Percentiles rank a stretch among this genome's conserved stretches.
Conservation (phyloP, 92 coral and sea anemone species). For the Zoanthus sociatus region DNA sequence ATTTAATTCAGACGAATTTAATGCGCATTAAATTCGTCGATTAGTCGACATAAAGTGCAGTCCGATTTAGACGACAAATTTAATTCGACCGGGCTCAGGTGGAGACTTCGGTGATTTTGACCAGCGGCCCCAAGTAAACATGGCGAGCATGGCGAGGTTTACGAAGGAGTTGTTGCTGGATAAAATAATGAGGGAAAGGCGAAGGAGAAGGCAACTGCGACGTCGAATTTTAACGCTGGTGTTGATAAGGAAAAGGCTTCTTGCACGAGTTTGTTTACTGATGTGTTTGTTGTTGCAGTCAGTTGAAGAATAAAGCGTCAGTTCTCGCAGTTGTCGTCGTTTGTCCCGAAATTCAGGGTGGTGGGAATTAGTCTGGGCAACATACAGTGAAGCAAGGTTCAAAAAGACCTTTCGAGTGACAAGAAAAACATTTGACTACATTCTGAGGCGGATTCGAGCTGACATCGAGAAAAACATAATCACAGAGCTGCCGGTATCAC, state of each 20-base stretch:
- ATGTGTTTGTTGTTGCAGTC: slow-evolving; percentile 44
- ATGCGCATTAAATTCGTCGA: no score
- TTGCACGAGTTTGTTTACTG: slow-evolving; percentile 36
- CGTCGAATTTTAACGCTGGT: slow-evolving; percentile 33
- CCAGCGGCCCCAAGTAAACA: background rate
- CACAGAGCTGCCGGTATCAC: background rate
- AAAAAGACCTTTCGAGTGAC: slow-evolving; percentile 26
- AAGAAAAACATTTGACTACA: slow-evolving; percentile 23
- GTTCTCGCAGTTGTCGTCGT: slow-evolving; percentile 46
- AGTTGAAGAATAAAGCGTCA: slow-evolving; percentile 25
- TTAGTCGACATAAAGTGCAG: no score
- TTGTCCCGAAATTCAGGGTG: slow-evolving; percentile 11
- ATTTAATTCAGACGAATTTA: no score
- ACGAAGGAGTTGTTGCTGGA: background rate
- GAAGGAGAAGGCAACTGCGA: slow-evolving; percentile 40
- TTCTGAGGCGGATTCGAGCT: background rate
- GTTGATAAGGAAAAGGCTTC: slow-evolving; percentile 32
- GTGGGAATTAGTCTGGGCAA: slow-evolving; percentile 20
- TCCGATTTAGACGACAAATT: no score
- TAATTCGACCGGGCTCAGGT: background rate
- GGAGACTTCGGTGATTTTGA: slow-evolving; percentile 4
- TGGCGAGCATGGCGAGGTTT: background rate
- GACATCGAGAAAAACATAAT: background rate
- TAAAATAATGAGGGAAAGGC: slow-evolving; percentile 16
- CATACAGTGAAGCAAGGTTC: slow-evolving; percentile 1